Base-by-base conservation (phyloP, 2,888 invertebrate species). In the Sarcophaga rosellei region DNA sequence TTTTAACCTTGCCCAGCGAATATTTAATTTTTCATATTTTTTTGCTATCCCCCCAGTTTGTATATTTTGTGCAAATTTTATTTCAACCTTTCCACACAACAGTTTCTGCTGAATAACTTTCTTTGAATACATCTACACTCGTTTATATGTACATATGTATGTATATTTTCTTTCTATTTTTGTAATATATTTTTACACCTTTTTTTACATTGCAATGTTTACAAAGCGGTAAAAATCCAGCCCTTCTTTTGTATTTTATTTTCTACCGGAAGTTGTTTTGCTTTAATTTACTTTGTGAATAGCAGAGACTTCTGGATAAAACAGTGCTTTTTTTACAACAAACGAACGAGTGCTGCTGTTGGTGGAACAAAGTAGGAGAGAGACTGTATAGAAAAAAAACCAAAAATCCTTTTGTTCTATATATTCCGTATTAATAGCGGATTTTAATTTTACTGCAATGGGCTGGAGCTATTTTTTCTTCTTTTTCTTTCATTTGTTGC, bases 241-340 rank as follows among this genome's bases (percentile, higher is more conserved):
- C 61, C 66, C 23, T 53, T 68, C 62, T 45, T 69, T 81, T 68
- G 23, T 57, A 47, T 65, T 61, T 21, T 45, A 63, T 66, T 85
- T 69, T 62, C 57, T 70, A 77, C 77, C 85, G 85, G 85, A 85
- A 85, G 78, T 81, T 75, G 44, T 79, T 66, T 62, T 63, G 74
- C 81, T 84, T 76, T 80, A 66, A 73, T 76, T 80, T 80, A 80
- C 76, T 80, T 80, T 84, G 59, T 80, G 76, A 80, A 84, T 72
- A 84, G 66, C 75, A 35, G 35, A 35, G 35, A 35, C 35, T 20
- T 65, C 72, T 73, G 44, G 15, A 61, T 83, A 73, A 73, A 78
- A 59, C 6, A 35, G 35, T 10, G 45, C 68, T 69, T 57, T 25
- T 25, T 63, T 75, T 62, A 68, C 68, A 81, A 61, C 68, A 68